Evolutionary conservation across 1,140 invertebrate species (phyloP).

Genomic region (Leguminivora glycinivorella): DNA sequence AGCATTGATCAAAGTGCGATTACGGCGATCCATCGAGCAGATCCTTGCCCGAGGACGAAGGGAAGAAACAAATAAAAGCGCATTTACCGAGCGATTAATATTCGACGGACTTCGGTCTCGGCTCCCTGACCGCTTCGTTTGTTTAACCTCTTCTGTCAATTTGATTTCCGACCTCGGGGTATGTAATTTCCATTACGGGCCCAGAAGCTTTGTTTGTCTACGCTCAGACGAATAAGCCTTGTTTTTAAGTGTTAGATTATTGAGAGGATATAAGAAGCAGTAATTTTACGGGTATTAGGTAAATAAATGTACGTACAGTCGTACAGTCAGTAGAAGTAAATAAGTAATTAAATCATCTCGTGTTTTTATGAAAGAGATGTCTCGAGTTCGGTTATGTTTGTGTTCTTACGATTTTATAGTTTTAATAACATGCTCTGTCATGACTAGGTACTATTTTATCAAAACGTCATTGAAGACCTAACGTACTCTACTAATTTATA

Average conservation of each 20-base stretch:
- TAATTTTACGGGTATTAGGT: neutral
- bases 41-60: conserved; percentile 34
- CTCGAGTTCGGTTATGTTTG: too few species aligned
- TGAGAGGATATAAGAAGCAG: neutral
- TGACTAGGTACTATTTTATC: too few species aligned
- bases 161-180: conserved; percentile 75
- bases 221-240: conserved; percentile 53
- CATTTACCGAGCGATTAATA: conserved; percentile 77
- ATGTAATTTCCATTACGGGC: conserved; percentile 76
- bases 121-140: conserved; percentile 72
- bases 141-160: conserved; percentile 78
- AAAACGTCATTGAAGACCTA: too few species aligned
- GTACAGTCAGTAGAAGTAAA: neutral
- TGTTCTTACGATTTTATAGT: too few species aligned
- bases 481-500: too few species aligned
- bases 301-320: neutral
- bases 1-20: neutral
- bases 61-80: conserved; percentile 75
- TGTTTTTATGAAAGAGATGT: too few species aligned
- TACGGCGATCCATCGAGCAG: conserved; percentile 3
- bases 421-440: too few species aligned
- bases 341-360: too few species aligned
- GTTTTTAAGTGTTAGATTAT: conserved; percentile 28
- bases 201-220: conserved; percentile 70
- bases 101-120: conserved; percentile 70